Percentiles rank a stretch among this genome's conserved stretches.
These are phyloP conservation scores for Hymenopus coronatus DNA, from an alignment of 2,888 invertebrate genomes.

Conservation along the genomic window DNA sequence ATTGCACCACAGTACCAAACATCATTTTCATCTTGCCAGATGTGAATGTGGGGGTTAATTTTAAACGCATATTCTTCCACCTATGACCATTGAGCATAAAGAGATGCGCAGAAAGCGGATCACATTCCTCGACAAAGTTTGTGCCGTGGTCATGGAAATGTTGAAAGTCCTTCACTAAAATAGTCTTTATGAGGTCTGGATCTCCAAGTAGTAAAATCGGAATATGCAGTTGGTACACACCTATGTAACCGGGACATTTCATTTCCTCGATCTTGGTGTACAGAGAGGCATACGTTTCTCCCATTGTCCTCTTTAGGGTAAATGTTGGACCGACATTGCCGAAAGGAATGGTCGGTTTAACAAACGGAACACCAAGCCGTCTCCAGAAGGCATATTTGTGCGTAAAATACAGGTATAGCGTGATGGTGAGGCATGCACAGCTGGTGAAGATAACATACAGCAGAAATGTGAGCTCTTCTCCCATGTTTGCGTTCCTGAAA, in stretches of 20 bases:
- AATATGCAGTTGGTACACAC: slow-evolving; percentile 34
- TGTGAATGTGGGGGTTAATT: slow-evolving; percentile 55
- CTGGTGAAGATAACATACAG: background rate
- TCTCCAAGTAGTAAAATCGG: slow-evolving; percentile 1
- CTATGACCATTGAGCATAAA: slow-evolving; percentile 50
- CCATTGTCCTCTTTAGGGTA: background rate
- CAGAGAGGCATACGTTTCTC: background rate
- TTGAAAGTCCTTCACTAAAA: slow-evolving; percentile 19
- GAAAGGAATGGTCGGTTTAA: background rate
- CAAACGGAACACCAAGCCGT: background rate
- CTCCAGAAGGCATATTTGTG: background rate
- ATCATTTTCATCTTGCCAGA: slow-evolving; percentile 55
- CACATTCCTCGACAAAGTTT: slow-evolving; percentile 40
- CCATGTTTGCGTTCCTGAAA: background rate
- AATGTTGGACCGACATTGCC: background rate
- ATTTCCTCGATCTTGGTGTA: background rate
- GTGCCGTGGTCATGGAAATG: slow-evolving; percentile 26
- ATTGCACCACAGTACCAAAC: slow-evolving; percentile 50
- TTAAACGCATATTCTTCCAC: slow-evolving; percentile 54
- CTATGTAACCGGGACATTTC: background rate
- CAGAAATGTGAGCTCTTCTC: background rate
- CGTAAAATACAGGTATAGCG: background rate
- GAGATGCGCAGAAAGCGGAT: slow-evolving; percentile 46
- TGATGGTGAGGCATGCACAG: background rate
- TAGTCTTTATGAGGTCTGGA: slow-evolving; percentile 4